Evolutionary conservation across 2,797 vertebrate species (phyloP), one percentile per base, ranked within the genome.

Genomic region (Scyliorhinus canicula): DNA sequence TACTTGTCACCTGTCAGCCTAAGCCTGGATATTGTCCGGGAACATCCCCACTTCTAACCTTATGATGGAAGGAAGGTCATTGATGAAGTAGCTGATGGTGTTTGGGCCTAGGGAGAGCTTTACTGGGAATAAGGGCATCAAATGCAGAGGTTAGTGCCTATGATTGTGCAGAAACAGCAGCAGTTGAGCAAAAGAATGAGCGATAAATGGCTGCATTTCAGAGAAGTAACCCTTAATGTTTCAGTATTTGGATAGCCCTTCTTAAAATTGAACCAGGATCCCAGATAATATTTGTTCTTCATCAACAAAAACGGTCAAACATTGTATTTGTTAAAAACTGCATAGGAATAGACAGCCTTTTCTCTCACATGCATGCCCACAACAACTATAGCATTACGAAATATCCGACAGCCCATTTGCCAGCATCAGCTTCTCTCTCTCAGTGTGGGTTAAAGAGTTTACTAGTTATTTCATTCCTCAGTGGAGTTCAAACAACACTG

Each of bases 301-400:
- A 44, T 65, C n/a, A 91, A 91, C 57, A 91, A 65, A 44, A 91
- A 31, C 60, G 44, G 57, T 44, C 88, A 63, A 14, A 44, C n/a
- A 74, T 31, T 35, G 69, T 65, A 85, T 91, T 91, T 91, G n/a
- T 91, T 91, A 44, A 91, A 91, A 63, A n/a, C 63, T 63, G 57
- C 57, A 44, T 24, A 65, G 7, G 60, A 91, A 65, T 91, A 7
- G 3, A 91, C 60, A 44, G 85, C 85, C 57, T 65, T 26, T 91
- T 91, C n/a, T 47, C 35, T 90, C 55, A 60, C 60, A 40, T 21
- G 31, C 85, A 57, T 63, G 55, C 24, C 9, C n/a, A 40, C n/a
- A 91, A 63, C 60, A 91, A n/a, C 35, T 11, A 24, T 40, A 57
- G 44, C 24, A 91, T 24, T 24, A 44, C 60, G 6, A 65, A 91